Percentiles rank a stretch among this genome's conserved stretches.
phyloP scores from a whole-genome alignment of 2,113 vertebrate genomes.

The Channa argus region DNA sequence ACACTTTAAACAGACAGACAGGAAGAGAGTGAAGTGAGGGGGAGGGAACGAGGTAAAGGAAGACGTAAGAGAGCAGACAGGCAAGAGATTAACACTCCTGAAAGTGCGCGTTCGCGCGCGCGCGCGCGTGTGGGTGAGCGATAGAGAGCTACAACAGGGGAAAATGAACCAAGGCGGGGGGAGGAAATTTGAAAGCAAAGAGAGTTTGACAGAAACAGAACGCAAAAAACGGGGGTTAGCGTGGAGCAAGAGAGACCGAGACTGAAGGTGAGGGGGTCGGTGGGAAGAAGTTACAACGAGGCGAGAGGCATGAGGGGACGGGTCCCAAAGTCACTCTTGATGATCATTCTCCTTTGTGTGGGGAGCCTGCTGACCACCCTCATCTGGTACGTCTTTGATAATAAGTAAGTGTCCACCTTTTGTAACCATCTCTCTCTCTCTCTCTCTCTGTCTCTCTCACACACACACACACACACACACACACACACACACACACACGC shows the following conservation, averaged over 20 bases:
- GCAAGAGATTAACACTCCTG: constrained; percentile 13
- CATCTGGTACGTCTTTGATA: constrained; percentile 56
- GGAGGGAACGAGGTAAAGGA: neutral
- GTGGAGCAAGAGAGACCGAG: constrained; percentile 1
- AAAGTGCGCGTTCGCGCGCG: neutral
- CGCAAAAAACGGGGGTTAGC: constrained; percentile 7
- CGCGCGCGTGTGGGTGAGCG: neutral
- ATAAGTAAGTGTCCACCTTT: constrained; percentile 62
- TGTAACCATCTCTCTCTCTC: neutral
- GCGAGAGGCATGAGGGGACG: constrained; percentile 62
- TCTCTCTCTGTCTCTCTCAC: no score
- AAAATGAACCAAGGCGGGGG: neutral
- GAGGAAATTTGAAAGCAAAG: neutral
- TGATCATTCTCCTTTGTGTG: constrained; percentile 59
- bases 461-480: neutral
- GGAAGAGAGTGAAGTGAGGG: constrained; percentile 12
- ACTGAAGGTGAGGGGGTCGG: neutral
- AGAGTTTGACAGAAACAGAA: neutral
- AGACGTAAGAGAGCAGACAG: constrained; percentile 9
- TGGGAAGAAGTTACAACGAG: constrained; percentile 15
- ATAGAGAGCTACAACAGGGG: neutral
- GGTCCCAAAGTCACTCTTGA: constrained; percentile 46
- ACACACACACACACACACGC: neutral
- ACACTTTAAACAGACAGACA: constrained; percentile 18
- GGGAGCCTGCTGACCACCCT: constrained; percentile 63